Evolutionary conservation across 2,113 vertebrate species (phyloP).

Genomic region (Pristiophorus japonicus): DNA sequence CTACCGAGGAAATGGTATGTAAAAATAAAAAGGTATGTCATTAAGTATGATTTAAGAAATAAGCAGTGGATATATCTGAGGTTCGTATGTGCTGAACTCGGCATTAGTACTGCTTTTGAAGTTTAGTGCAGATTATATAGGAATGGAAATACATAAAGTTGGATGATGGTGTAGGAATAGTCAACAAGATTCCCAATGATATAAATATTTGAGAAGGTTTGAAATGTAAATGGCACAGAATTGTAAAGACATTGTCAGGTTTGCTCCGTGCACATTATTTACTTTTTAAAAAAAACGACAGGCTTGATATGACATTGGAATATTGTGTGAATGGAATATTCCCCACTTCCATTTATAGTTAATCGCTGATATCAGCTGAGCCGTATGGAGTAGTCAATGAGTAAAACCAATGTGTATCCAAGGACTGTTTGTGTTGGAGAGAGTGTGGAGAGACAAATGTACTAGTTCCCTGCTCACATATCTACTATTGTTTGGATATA

Average conservation of each 20-base stretch:
- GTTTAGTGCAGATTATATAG: not conserved
- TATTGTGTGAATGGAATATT: not conserved
- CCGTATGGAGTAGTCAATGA: not conserved
- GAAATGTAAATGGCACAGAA: not conserved
- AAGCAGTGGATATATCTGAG: not conserved
- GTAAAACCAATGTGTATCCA: not conserved
- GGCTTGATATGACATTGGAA: not conserved
- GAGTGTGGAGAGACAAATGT: not conserved
- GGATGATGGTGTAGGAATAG: not conserved
- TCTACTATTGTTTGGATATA: not conserved
- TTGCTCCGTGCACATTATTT: not conserved
- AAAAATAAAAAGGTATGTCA: not conserved
- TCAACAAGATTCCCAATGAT: not conserved
- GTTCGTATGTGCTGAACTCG: not conserved
- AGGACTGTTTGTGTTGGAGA: not conserved
- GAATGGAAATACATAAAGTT: not conserved
- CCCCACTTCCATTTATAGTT: not conserved
- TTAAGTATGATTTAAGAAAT: not conserved
- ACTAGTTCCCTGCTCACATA: not conserved
- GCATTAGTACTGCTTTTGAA: not conserved
- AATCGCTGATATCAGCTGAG: not conserved
- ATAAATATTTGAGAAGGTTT: slow-evolving; percentile 4
- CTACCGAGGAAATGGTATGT: too few species aligned
- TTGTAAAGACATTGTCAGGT: not conserved
- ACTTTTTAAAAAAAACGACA: not conserved